These are phyloP conservation scores for Somateria mollissima DNA, from an alignment of 2,797 vertebrate genomes.

Conservation along the genomic window DNA sequence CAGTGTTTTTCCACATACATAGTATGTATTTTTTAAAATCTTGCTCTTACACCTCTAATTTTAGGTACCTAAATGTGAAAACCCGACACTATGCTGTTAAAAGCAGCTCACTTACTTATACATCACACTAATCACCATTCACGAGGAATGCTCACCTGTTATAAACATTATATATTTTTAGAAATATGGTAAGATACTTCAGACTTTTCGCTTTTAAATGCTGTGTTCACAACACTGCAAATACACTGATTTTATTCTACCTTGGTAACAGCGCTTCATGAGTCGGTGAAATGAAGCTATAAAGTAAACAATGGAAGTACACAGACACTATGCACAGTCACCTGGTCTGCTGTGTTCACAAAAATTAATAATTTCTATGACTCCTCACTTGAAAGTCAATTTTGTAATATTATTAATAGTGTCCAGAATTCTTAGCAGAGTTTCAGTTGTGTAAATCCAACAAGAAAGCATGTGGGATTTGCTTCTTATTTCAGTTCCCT, in stretches of 20 bases:
- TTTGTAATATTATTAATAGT: constrained; percentile 7
- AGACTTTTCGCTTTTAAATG: not conserved
- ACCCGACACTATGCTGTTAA: not conserved
- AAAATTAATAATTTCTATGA: constrained; percentile 27
- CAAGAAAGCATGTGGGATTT: not conserved
- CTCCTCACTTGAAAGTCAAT: constrained; percentile 2
- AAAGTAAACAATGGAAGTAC: constrained; percentile 23
- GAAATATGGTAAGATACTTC: not conserved
- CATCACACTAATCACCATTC: not conserved
- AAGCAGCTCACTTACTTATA: not conserved
- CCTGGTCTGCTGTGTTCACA: not conserved
- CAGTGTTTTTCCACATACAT: not conserved
- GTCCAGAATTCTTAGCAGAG: not conserved
- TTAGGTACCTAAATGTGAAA: not conserved
- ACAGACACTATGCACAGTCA: not conserved
- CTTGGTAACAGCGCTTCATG: not conserved
- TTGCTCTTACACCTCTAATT: not conserved
- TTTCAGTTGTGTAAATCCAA: not conserved
- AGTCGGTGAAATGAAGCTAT: constrained; percentile 14
- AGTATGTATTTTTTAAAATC: not conserved
- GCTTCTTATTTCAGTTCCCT: constrained; percentile 20
- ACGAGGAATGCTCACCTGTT: not conserved
- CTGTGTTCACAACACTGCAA: not conserved
- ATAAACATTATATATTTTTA: not conserved
- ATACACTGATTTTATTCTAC: constrained; percentile 10